Base-by-base conservation (phyloP, 2,888 invertebrate species). In the Furcula furcula region DNA sequence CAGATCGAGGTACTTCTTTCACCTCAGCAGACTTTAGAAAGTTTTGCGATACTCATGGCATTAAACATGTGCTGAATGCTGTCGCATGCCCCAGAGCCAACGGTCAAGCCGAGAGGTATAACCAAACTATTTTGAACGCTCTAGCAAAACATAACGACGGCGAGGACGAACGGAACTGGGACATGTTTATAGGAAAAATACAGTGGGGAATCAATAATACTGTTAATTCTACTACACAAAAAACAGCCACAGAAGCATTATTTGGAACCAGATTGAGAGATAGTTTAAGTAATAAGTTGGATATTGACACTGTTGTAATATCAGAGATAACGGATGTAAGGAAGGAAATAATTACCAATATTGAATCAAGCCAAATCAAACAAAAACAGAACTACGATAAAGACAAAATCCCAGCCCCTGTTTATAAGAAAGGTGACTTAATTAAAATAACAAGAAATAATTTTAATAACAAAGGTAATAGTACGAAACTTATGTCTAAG, bases 11-110 rank as follows among this genome's bases (percentile, higher is more conserved):
- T 4, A 7, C 39, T 2, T 29, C 28, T n/a, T 38, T 38, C 6
- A 31, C 38, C 2, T 28, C 31, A 4, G 1, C 16, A 9, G 30
- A 29, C 12, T 39, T 39, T 25, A 34, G 34, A 14, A 9, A 4
- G 0, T 39, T 39, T n/a, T 18, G 18, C 5, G 1, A 22, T 0
- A 7, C 15, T 3, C 2, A 6, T 0, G 6, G 7, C 5, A 26
- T 35, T 4, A 35, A 39, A 23, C 34, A 39, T 6, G 29, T 39
- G 0, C n/a, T 37, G 1, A 37, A 37, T 7, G 37, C 37, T 0
- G 37, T 37, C 0, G 32, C 37, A 0, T 31, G 30, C 10, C 38
- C 38, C 4, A 7, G 34, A 27, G 38, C 38, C 7, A 38, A 38
- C n/a, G 38, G 34, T 14, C 33, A 38, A 18, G 22, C 31, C 1